Percentiles rank a stretch among this genome's conserved stretches.
phyloP scores from a whole-genome alignment of 2,113 vertebrate species.

The Tamias sibiricus region DNA sequence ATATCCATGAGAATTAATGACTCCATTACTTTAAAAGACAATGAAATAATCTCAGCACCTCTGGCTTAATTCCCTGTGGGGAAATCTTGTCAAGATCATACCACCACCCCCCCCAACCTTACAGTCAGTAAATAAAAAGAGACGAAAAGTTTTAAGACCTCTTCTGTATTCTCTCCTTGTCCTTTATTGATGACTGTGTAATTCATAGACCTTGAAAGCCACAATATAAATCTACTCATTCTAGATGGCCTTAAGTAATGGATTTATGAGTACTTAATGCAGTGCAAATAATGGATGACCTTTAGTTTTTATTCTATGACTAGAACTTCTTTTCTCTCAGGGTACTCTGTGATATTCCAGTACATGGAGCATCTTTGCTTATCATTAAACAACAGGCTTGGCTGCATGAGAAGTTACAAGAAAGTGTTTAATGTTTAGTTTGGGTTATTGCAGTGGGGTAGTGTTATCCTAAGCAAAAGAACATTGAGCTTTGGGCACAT shows the following conservation, averaged over 20 bases:
- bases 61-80: slow-evolving; percentile 71
- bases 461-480: slow-evolving; percentile 26
- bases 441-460: slow-evolving; percentile 30
- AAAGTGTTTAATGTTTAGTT: slow-evolving; percentile 45
- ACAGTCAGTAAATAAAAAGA: slow-evolving; percentile 74
- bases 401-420: background rate
- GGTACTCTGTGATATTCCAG: slow-evolving; percentile 22
- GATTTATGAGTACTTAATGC: slow-evolving; percentile 90
- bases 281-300: slow-evolving; percentile 83
- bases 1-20: slow-evolving; percentile 89
- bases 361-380: slow-evolving; percentile 38
- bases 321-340: slow-evolving; percentile 2
- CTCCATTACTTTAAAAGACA: slow-evolving; percentile 85
- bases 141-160: slow-evolving; percentile 79
- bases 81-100: slow-evolving; percentile 55
- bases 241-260: slow-evolving; percentile 89
- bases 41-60: slow-evolving; percentile 87
- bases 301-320: slow-evolving; percentile 67
- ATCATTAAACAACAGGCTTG: slow-evolving; percentile 10
- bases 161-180: slow-evolving; percentile 86
- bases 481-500: background rate
- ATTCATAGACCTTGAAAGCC: slow-evolving; percentile 86
- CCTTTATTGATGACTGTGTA: slow-evolving; percentile 89
- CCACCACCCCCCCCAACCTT: slow-evolving; percentile 55
- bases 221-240: slow-evolving; percentile 88